phyloP scores from a whole-genome alignment of 2,888 invertebrate species.

The Zaprionus bogoriensis region DNA sequence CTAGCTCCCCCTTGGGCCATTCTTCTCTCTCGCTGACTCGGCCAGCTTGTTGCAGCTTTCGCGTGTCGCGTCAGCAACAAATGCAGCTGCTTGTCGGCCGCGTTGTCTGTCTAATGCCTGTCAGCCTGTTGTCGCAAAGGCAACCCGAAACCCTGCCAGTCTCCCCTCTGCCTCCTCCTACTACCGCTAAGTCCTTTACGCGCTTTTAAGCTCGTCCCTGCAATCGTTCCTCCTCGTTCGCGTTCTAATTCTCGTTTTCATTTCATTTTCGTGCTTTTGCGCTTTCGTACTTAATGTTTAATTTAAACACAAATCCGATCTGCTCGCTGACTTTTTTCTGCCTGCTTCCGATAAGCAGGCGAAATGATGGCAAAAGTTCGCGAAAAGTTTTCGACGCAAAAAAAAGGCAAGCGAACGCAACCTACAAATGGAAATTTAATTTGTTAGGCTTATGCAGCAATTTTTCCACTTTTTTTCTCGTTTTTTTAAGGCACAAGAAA shows the following conservation, averaged over 20 bases:
- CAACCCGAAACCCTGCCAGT: slow-evolving; percentile 22
- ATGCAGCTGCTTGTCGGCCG: slow-evolving; percentile 12
- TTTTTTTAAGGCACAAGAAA: not conserved
- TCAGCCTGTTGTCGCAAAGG: slow-evolving; percentile 60
- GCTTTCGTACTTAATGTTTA: slow-evolving; percentile 54
- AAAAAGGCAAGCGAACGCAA: not conserved
- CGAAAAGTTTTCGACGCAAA: slow-evolving; percentile 28
- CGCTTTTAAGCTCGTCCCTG: slow-evolving; percentile 41
- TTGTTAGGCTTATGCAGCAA: slow-evolving; percentile 21
- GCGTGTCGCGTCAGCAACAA: slow-evolving; percentile 56
- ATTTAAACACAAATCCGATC: slow-evolving; percentile 73
- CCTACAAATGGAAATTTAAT: slow-evolving; percentile 21
- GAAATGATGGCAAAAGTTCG: slow-evolving; percentile 63
- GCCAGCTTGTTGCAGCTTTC: slow-evolving; percentile 40
- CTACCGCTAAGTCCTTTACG: slow-evolving; percentile 51
- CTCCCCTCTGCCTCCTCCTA: slow-evolving; percentile 13
- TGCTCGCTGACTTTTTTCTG: slow-evolving; percentile 65
- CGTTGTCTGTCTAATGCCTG: slow-evolving; percentile 56
- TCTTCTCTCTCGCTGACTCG: not conserved
- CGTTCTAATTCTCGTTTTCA: slow-evolving; percentile 35
- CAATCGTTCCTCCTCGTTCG: too few relatives aligned
- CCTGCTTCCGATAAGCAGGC: slow-evolving; percentile 53
- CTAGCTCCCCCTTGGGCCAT: too few relatives aligned
- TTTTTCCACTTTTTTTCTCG: slow-evolving; percentile 4
- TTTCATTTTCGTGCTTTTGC: slow-evolving; percentile 34